These are phyloP conservation scores for Doryteuthis pealeii DNA, from an alignment of 1,140 invertebrate genomes.

Conservation along the genomic window DNA sequence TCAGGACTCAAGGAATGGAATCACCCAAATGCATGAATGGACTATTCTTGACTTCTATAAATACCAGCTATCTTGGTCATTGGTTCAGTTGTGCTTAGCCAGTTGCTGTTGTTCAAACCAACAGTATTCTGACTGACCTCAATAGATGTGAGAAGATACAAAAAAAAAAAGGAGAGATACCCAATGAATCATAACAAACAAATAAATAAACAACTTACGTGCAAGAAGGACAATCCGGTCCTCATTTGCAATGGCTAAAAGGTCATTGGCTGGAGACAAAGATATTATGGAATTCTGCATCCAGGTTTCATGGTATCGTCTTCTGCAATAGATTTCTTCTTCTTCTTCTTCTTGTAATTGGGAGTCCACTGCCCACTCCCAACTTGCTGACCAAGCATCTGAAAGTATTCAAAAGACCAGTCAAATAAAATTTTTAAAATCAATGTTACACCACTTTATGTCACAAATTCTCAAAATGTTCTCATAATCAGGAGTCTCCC, in stretches of 20 bases:
- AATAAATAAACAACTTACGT: conserved; percentile 62
- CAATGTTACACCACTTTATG: too few relatives aligned
- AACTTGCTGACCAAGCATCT: conserved; percentile 46
- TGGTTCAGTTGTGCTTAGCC: too few relatives aligned
- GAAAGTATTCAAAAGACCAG: conserved; percentile 9
- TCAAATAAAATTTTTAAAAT: neutral
- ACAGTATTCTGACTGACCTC: too few relatives aligned
- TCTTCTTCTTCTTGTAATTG: conserved; percentile 25
- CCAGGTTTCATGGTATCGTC: conserved; percentile 61
- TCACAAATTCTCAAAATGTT: too few relatives aligned
- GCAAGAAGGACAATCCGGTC: conserved; percentile 70
- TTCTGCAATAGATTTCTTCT: conserved; percentile 24
- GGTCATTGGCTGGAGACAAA: conserved; percentile 74
- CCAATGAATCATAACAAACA: neutral
- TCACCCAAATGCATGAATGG: too few relatives aligned
- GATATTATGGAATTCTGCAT: conserved; percentile 72
- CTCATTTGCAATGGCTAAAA: conserved; percentile 71
- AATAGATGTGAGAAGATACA: too few relatives aligned
- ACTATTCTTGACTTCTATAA: too few relatives aligned
- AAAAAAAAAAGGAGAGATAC: neutral
- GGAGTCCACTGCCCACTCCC: conserved; percentile 46
- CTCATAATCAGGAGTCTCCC: too few relatives aligned
- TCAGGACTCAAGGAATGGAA: too few relatives aligned
- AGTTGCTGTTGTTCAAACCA: too few relatives aligned
- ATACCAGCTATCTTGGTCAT: too few relatives aligned